A percentile compares a stretch with the other conserved stretches of the same genome.
phyloP scores from a whole-genome alignment of 2,888 invertebrate species.

The Oeneis ivallda region DNA sequence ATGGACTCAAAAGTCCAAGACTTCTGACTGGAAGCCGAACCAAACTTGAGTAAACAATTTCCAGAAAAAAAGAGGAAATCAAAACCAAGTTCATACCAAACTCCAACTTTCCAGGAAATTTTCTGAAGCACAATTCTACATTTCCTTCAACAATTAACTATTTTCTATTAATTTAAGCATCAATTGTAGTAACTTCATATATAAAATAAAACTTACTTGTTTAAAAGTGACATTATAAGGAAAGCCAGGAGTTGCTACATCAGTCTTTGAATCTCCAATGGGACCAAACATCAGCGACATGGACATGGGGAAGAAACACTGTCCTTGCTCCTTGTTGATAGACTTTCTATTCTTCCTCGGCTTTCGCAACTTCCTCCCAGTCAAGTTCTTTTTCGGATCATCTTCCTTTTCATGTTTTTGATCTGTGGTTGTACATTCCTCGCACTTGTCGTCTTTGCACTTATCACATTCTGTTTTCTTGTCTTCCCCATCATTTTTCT shows the following conservation, averaged over 20 bases:
- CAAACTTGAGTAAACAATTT: too few relatives aligned
- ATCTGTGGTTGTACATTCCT: constrained; percentile 54
- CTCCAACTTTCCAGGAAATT: too few relatives aligned
- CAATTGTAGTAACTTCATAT: background rate
- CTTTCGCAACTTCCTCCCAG: constrained; percentile 58
- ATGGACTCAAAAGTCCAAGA: too few relatives aligned
- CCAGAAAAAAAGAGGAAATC: too few relatives aligned
- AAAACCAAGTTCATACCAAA: too few relatives aligned
- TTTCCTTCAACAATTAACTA: too few relatives aligned
- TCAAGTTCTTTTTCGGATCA: constrained; percentile 58
- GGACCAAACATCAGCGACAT: constrained; percentile 94
- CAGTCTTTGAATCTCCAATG: constrained; percentile 82
- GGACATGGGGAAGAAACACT: constrained; percentile 89
- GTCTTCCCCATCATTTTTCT: constrained; percentile 56
- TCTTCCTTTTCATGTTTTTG: constrained; percentile 62
- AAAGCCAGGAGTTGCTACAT: constrained; percentile 82
- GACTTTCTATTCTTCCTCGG: constrained; percentile 73
- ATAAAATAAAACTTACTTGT: constrained; percentile 81
- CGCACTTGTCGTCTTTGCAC: constrained; percentile 63
- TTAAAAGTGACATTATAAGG: constrained; percentile 95
- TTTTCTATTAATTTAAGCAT: too few relatives aligned
- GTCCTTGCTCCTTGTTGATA: constrained; percentile 62
- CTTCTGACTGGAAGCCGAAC: too few relatives aligned
- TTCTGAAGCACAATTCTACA: too few relatives aligned
- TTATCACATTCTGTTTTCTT: constrained; percentile 63